Evolutionary conservation across 2,797 vertebrate species (phyloP).

Genomic region (Xenentodon cancila): DNA sequence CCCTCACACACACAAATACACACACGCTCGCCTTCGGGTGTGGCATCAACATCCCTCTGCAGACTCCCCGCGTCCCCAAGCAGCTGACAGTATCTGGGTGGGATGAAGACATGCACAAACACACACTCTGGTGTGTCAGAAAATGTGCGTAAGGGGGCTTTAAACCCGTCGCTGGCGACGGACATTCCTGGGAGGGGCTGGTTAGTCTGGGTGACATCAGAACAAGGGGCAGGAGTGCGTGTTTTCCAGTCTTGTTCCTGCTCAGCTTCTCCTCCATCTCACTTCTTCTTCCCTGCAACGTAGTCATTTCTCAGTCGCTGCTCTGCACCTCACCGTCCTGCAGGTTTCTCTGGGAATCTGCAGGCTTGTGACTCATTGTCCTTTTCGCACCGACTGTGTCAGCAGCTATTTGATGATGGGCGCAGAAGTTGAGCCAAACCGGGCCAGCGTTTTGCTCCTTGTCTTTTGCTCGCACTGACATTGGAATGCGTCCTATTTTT

Average conservation of each 20-base stretch:
- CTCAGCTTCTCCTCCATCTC: background rate
- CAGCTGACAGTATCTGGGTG: conserved; percentile 71
- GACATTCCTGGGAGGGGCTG: conserved; percentile 80
- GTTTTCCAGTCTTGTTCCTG: background rate
- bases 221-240: too few species aligned
- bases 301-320: background rate
- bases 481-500: conserved; percentile 30
- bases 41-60: conserved; percentile 72
- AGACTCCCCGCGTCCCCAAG: conserved; percentile 57
- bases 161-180: conserved; percentile 68
- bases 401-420: conserved; percentile 59
- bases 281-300: too few species aligned
- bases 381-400: conserved; percentile 51
- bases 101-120: conserved; percentile 42
- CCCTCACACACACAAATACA: conserved; percentile 38
- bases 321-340: conserved; percentile 16
- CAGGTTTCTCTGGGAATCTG: conserved; percentile 19
- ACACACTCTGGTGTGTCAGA: conserved; percentile 25
- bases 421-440: conserved; percentile 37
- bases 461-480: conserved; percentile 21
- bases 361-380: conserved; percentile 51
- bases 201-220: conserved; percentile 64
- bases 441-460: conserved; percentile 36
- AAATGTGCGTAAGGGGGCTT: conserved; percentile 46
- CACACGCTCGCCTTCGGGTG: conserved; percentile 52